Conservation (phyloP, 1,140 invertebrate species). For the Pseudachorutes palmiensis region DNA sequence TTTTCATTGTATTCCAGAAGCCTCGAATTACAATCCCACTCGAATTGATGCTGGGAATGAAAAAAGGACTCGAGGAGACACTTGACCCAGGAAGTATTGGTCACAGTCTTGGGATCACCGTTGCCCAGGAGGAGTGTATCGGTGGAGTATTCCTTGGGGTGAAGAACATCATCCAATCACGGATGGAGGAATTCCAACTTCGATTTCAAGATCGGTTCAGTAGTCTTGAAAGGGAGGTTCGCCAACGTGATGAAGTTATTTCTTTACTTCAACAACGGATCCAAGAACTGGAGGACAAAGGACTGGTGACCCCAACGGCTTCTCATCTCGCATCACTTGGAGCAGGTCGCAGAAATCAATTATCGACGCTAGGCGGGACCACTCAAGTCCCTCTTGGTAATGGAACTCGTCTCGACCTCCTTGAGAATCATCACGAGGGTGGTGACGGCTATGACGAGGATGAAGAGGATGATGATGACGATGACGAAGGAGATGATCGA, state of each 20-base stretch:
- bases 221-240: constrained; percentile 64
- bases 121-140: constrained; percentile 60
- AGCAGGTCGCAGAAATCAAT: not conserved
- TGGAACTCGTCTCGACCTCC: constrained; percentile 29
- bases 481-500: constrained; percentile 6
- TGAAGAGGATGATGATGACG: constrained; percentile 40
- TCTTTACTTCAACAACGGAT: constrained; percentile 62
- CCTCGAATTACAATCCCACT: not conserved
- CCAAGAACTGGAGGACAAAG: constrained; percentile 51
- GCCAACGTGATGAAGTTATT: constrained; percentile 67
- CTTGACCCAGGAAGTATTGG: constrained; percentile 29
- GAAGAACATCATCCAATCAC: constrained; percentile 63
- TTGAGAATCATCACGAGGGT: constrained; percentile 19
- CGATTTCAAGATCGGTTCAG: constrained; percentile 55
- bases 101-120: constrained; percentile 32
- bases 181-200: constrained; percentile 52
- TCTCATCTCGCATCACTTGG: not conserved
- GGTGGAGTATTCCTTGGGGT: constrained; percentile 64
- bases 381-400: constrained; percentile 20
- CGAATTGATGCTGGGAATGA: not conserved
- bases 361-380: constrained; percentile 34
- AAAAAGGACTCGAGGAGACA: not conserved
- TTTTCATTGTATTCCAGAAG: not conserved
- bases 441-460: constrained; percentile 32
- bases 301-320: not conserved